Evolutionary conservation across 2,888 invertebrate genomes (phyloP), one percentile per base, ranked within the genome.

Genomic region (Scrobipalpa atriplicella): DNA sequence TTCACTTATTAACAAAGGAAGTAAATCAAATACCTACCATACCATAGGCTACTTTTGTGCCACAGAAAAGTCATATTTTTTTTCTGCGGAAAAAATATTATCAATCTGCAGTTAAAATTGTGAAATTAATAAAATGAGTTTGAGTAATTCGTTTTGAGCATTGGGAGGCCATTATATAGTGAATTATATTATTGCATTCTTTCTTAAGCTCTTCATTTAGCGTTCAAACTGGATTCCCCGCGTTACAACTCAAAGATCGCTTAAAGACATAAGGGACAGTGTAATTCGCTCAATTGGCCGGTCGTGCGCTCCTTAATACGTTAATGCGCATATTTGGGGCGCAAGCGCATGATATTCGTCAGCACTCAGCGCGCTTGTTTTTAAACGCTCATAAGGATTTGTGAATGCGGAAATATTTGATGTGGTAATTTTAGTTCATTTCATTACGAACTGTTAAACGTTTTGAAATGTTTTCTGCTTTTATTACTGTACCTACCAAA

Each of bases 251-350:
- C 39, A 39, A 41, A 36, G 51, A 36, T 19, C 62, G 16, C 65
- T 62, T 70, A 68, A 56, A 71, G 78, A 75, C 80, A 78, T 79
- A 79, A 72, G 79, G 77, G 78, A 75, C 70, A 67, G 73, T 78
- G 86, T 90, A 91, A 90, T 90, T 82, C 78, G 86, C 83, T 90
- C 89, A 91, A 91, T 90, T 90, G 91, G 79, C 67, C 75, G 74
- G 82, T 77, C 85, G 83, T 78, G 83, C 79, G 84, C 83, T 75
- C 76, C 80, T 79, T 87, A 86, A 88, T 87, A 80, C 81, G 78
- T 76, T 86, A 85, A 89, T 89, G 81, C 79, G 75, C 81, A 78
- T 84, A 87, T 88, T 87, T 83, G 80, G 86, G 80, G 78, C 85
- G 77, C 73, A 73, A 80, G 78, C 85, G 77, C 73, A 73, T 71